Evolutionary conservation across 1,140 invertebrate species (phyloP), one percentile per base, ranked within the genome.

Genomic region (Drosophila orosa): DNA sequence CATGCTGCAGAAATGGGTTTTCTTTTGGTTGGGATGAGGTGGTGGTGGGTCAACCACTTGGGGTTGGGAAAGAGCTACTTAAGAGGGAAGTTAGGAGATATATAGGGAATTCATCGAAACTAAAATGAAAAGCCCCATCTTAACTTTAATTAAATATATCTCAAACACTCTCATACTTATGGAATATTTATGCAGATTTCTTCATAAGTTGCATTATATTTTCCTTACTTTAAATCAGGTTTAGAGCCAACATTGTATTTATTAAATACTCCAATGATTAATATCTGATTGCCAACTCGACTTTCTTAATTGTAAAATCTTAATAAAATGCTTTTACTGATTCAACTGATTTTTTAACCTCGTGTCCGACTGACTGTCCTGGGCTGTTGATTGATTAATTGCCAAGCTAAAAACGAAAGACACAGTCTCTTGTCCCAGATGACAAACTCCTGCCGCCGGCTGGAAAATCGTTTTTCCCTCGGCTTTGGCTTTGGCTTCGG

Each of bases 381-480:
- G 13, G 5, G 17, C 45, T 66, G 31, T 24, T 75, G 61, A 75
- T 52, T 75, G 71, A 74, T 61, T 74, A 57, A 75, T 75, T 66
- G 60, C 45, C 40, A 22, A 39, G 73, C 37, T 17, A 45, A 75
- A 75, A 75, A 47, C 62, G 61, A 66, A 75, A 66, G 54, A 39
- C 67, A 54, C 37, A 33, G 62, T 45, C 62, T 67, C 27, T 52
- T 67, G 67, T 71, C 67, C 48, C 57, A 50, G 54, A 58, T 75
- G 73, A 75, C 73, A 75, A 75, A 75, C 60, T 75, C 66, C 65
- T 44, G 72, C 73, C 45, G 29, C 13, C 19, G 56, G 67, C 65
- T 33, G 50, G 67, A 47, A 71, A 75, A 75, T 55, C 68, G 62
- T 60, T 57, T 45, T 45, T 27, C 42, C 17, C 15, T 63, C 22